Percentiles rank a stretch among this genome's conserved stretches.
phyloP scores from a whole-genome alignment of 2,888 invertebrate genomes.

The Brenthis ino region DNA sequence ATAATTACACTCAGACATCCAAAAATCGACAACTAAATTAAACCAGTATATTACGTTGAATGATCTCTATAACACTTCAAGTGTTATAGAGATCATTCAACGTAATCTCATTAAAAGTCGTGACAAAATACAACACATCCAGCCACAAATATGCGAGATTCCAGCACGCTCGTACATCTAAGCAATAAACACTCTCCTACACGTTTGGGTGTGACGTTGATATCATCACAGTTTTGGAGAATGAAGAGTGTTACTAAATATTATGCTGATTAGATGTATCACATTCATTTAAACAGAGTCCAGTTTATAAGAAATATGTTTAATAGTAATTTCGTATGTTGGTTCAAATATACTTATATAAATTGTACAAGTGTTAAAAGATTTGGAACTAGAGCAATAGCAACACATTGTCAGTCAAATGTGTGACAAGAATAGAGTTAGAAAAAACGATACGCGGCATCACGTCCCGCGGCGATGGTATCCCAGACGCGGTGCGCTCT shows the following conservation, averaged over 20 bases:
- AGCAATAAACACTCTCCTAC: constrained; percentile 60
- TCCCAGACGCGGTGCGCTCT: constrained; percentile 67
- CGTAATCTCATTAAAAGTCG: constrained; percentile 34
- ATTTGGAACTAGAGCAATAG: constrained; percentile 26
- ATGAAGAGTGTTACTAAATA: neutral
- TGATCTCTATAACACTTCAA: too few relatives aligned
- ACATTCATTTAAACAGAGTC: too few relatives aligned
- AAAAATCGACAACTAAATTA: neutral
- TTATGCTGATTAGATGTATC: neutral
- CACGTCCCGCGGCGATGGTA: constrained; percentile 78
- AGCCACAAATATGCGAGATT: constrained; percentile 56
- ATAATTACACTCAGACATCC: constrained; percentile 1
- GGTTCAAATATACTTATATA: too few relatives aligned
- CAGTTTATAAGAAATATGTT: too few relatives aligned
- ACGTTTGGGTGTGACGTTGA: constrained; percentile 51
- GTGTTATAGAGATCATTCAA: neutral
- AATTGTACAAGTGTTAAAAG: neutral
- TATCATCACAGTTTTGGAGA: constrained; percentile 48
- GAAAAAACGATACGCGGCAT: constrained; percentile 53
- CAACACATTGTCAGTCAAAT: constrained; percentile 42
- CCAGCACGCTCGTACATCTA: constrained; percentile 54
- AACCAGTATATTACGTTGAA: constrained; percentile 5
- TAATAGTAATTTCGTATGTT: too few relatives aligned
- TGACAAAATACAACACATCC: constrained; percentile 48
- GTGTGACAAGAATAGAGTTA: constrained; percentile 54